Evolutionary conservation across 2,113 vertebrate genomes (phyloP), one percentile per base, ranked within the genome.

Genomic region (Indri indri): DNA sequence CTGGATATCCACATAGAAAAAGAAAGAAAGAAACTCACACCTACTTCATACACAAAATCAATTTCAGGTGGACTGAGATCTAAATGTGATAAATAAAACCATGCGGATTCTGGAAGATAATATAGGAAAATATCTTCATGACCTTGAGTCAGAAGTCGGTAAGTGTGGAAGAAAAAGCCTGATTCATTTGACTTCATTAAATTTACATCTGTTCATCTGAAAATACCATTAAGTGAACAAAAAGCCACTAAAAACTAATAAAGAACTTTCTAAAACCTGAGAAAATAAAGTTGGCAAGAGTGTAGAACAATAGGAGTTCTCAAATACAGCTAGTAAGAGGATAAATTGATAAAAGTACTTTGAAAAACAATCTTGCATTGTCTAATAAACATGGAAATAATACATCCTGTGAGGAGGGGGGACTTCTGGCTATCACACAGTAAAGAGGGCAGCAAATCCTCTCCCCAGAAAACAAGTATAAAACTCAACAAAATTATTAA

Each of bases 331-430:
- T 65, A 10, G 37, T 65, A 54, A 45, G 27, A 94, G 25, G 27
- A 54, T 50, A 91, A 90, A 77, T 3, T 93, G 52, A 77, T 20
- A 70, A 68, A 59, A 61, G 50, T 50, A 59, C 73, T 86, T 90
- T 50, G 27, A 40, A 90, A 61, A 68, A 52, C 3, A n/a, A 50
- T 37, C 59, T 76, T 17, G 23, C 10, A 37, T 77, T 85, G 74
- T 87, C 47, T 73, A 84, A 79, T 27, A 84, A 65, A 90, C 40
- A 66, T 91, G 54, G 25, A 95, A 91, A 88, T 66, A 77, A 54
- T 50, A 17, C n/a, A 52, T 88, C 8, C 11, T 37, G 20, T 70
- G 76, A 66, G 52, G 37, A 61, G 13, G 32, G 30, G 52, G 9
- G 57, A 70, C 20, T 63, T 86, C 34, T 54, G 18, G 57, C 16